Conservation (phyloP, 1,140 invertebrate species). For the Maconellicoccus hirsutus region DNA sequence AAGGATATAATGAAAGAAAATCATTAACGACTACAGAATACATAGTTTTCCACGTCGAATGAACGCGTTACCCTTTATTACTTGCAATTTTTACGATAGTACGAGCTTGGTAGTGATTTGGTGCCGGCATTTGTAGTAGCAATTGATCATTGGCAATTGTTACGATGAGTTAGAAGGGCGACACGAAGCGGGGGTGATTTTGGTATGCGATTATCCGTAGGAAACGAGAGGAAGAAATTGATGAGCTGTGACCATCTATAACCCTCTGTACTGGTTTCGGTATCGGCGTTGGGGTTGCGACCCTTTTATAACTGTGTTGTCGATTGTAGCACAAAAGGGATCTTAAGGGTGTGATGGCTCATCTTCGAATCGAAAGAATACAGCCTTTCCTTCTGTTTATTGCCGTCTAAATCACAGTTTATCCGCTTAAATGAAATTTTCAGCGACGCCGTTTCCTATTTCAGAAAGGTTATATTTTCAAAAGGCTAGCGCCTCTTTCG, state of each 20-base stretch:
- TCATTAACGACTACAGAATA: too few species aligned
- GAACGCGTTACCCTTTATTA: conserved; percentile 1
- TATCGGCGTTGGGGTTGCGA: not conserved
- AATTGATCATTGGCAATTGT: conserved; percentile 9
- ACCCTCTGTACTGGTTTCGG: not conserved
- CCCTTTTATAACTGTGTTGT: not conserved
- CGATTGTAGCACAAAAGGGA: conserved; percentile 1
- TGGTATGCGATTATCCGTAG: conserved; percentile 2
- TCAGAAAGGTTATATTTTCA: not conserved
- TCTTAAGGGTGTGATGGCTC: conserved; percentile 2
- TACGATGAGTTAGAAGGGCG: not conserved
- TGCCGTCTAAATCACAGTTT: conserved; percentile 7
- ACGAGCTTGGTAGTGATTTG: not conserved
- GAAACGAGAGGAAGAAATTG: not conserved
- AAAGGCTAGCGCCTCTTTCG: too few species aligned
- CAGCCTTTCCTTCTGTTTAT: conserved; percentile 1
- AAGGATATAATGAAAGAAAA: too few species aligned
- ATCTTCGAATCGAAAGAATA: not conserved
- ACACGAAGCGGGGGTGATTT: not conserved
- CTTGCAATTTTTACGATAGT: conserved; percentile 3
- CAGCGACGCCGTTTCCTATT: not conserved
- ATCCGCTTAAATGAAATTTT: conserved; percentile 9
- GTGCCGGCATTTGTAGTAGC: conserved; percentile 1
- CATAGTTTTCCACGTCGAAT: not conserved
- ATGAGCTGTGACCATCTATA: not conserved